Evolutionary conservation across 2,113 vertebrate species (phyloP), one percentile per base, ranked within the genome.

Genomic region (Notechis scutatus): DNA sequence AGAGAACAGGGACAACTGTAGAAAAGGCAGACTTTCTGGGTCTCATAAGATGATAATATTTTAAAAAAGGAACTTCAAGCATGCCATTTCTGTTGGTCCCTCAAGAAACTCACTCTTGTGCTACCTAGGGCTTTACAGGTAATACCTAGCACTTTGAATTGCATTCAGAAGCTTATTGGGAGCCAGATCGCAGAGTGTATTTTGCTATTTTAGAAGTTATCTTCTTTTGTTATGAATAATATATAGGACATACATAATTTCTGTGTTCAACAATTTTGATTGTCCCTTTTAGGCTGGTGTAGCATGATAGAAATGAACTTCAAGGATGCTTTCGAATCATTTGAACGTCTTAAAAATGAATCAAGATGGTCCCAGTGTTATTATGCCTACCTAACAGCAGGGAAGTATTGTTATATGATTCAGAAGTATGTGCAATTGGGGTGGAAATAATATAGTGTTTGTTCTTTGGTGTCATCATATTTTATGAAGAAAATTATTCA

Each of bases 221-320:
- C 20, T 56, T 81, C 34, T 81, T 21, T 81, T 81, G 34, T 81
- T 42, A 42, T 42, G 91, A 57, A 52, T n/a, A 54, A 3, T 0
- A 0, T 3, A 2, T 90, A 34, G 89, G 61, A 9, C 89, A 29
- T 0, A 0, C 91, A 8, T 91, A 0, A 26, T 91, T 92, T 26
- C 69, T 86, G 85, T 39, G 1, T 1, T 87, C 52, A 87, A 93
- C 52, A 95, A 54, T 64, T 1, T 74, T 91, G 4, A 0, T 93
- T 88, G 94, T 94, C 26, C 34, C 20, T 96, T 96, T n/a, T 94
- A 99, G 99, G 99, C 55, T 99, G 99, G 99, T 99, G 99, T 95
- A 99, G 99, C 97, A 99, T 99, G 99, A 99, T 99, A 87, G 99
- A 99, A 97, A 98, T 99, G 98, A 99, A 98, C 95, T 99, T 99